Evolutionary conservation across 2,888 invertebrate species (phyloP), one percentile per base, ranked within the genome.

Genomic region (Hartigia nigra): DNA sequence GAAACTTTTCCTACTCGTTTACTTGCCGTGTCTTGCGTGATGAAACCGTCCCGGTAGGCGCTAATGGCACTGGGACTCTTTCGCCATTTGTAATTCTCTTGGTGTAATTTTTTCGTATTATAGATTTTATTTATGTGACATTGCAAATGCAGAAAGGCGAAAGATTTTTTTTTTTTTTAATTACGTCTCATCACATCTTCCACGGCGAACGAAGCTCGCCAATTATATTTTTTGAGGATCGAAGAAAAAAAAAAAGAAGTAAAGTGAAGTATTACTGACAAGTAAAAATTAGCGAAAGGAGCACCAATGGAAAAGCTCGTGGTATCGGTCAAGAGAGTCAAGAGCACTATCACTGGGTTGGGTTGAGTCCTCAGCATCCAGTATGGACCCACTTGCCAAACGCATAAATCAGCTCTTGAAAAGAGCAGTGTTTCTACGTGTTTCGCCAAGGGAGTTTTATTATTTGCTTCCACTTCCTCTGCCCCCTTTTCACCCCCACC

Each of bases 381-480:
- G 70, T 75, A 74, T 75, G 78, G 74, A 75, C 76, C 72, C 77
- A 80, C 78, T 83, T 83, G 83, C 83, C 83, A 83, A 83, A 82
- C 82, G 80, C 81, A 83, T 83, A 83, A 83, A 83, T 83, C 83
- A 83, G 80, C 81, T 82, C 78, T 77, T 77, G 80, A 81, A 83
- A 83, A 81, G 82, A 82, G 82, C 82, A 81, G 81, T 83, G 83
- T 82, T 83, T 82, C 80, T 80, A 78, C 80, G 78, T 81, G 77
- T 81, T 81, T 79, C 80, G 79, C 82, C 80, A 78, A 79, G 80
- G 74, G 81, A 82, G 78, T 81, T 82, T 82, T 81, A 82, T 82
- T 81, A 79, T 80, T 79, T 80, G 80, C 81, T 78, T 78, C 77
- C 77, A 76, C 76, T 77, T 78, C 0, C 70, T 23, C 69, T 39